Evolutionary conservation across 2,888 invertebrate species (phyloP), one percentile per base, ranked within the genome.

Genomic region (Cordilura impudica): DNA sequence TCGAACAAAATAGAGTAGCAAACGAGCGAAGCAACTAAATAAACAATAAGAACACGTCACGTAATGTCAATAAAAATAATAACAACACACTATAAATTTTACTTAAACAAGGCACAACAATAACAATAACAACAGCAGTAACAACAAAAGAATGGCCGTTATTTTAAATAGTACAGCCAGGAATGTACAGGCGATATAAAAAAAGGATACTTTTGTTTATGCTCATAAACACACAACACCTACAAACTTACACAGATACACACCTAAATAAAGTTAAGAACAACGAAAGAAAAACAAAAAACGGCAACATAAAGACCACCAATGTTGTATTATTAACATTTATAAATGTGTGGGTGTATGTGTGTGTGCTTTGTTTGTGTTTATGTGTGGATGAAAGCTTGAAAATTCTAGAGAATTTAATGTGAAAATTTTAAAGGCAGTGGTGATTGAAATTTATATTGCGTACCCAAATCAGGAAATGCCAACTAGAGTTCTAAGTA

Each of bases 31-130:
- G 53, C 75, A 75, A 79, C 69, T 79, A 81, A 73, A 79, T 67
- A 76, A 79, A 82, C 82, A 83, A 82, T 83, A 83, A 81, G 82
- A 85, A 84, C 85, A 87, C 85, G 86, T 88, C 87, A 88, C 88
- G 88, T 87, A 86, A 83, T 85, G 85, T 85, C 87, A 87, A 87
- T 87, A 88, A 87, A 88, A 86, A 87, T 86, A 87, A 87, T 84
- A 87, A 86, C 83, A 86, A 85, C 86, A 82, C 86, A 87, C 86
- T 85, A 87, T 85, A 87, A 85, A 87, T 86, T 87, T 78, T 74
- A 74, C 73, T 81, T 82, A 83, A 85, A 83, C 84, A 82, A 74
- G 66, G 69, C 18, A 51, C 63, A 60, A 63, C 6, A 61, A 61
- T 23, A 19, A 21, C 21, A 43, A 45, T 43, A 49, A 71, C 23